Evolutionary conservation across 2,797 vertebrate species (phyloP).

Genomic region (Brachyalestes nurse): DNA sequence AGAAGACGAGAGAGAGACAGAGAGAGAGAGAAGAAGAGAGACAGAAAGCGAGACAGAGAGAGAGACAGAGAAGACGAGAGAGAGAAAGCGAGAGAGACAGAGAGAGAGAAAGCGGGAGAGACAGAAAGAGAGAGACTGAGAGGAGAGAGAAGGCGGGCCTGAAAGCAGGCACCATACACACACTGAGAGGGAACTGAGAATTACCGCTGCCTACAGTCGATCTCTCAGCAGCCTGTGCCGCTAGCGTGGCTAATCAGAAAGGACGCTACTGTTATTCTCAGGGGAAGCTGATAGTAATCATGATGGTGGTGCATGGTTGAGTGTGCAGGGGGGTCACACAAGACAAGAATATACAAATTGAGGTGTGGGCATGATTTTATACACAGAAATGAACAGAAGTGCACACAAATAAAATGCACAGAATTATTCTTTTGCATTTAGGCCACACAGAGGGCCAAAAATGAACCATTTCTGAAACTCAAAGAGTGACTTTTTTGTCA

Average conservation of each 20-base stretch:
- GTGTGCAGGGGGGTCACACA: slow-evolving; percentile 20
- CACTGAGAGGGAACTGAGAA: slow-evolving; percentile 39
- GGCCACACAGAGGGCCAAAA: too few relatives aligned
- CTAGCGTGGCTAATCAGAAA: slow-evolving; percentile 16
- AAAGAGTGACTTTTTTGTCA: neutral
- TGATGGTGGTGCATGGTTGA: slow-evolving; percentile 15
- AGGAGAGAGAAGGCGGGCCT: slow-evolving; percentile 4
- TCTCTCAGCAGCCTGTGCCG: neutral
- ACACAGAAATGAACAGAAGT: slow-evolving; percentile 20
- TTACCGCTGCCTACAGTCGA: slow-evolving; percentile 11
- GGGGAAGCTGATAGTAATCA: slow-evolving; percentile 32
- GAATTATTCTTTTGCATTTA: neutral
- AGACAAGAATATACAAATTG: slow-evolving; percentile 15
- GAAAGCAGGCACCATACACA: neutral
- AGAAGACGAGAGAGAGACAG: neutral
- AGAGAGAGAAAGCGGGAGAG: neutral
- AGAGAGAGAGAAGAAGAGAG: neutral
- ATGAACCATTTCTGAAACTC: neutral
- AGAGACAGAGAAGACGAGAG: neutral
- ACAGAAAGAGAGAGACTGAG: too few relatives aligned
- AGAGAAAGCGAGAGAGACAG: neutral
- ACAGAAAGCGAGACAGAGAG: too few relatives aligned
- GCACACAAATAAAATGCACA: neutral
- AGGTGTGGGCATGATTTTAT: neutral
- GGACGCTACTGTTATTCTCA: slow-evolving; percentile 7